Evolutionary conservation across 2,888 invertebrate species (phyloP).

Genomic region (Prosapia bicincta): DNA sequence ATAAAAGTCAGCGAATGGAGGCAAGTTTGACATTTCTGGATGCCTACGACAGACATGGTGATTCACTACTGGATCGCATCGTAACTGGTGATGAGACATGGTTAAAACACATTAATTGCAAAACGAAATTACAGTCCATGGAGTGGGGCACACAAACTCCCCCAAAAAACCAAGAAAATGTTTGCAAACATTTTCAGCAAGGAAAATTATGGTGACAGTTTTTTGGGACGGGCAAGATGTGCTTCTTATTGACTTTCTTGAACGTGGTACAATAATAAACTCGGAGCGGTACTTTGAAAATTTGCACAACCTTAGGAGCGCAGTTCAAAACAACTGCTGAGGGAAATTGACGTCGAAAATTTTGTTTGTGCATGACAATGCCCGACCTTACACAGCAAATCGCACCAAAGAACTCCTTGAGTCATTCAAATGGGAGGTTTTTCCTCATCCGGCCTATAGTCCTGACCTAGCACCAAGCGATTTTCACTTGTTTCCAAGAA

Average conservation of each 20-base stretch:
- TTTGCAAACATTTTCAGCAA: slow-evolving; percentile 23
- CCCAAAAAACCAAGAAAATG: slow-evolving; percentile 12
- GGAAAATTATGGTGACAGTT: slow-evolving; percentile 28
- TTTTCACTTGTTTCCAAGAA: too few relatives aligned
- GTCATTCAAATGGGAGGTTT: too few relatives aligned
- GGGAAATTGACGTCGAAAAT: slow-evolving; percentile 19
- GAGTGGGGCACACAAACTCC: slow-evolving; percentile 10
- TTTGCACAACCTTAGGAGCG: background rate
- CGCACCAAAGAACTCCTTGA: too few relatives aligned
- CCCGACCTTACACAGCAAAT: too few relatives aligned
- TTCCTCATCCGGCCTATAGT: too few relatives aligned
- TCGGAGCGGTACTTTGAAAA: slow-evolving; percentile 22
- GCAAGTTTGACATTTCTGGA: background rate
- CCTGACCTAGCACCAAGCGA: too few relatives aligned
- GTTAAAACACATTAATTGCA: slow-evolving; percentile 1
- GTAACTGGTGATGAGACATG: slow-evolving; percentile 2
- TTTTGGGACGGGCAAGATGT: slow-evolving; percentile 27
- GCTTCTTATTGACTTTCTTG: slow-evolving; percentile 25
- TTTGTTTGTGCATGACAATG: slow-evolving; percentile 25
- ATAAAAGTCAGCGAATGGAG: background rate
- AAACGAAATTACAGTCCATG: slow-evolving; percentile 10
- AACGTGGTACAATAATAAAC: slow-evolving; percentile 25
- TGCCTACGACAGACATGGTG: background rate
- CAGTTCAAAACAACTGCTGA: slow-evolving; percentile 19
- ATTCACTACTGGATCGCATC: too few relatives aligned